phyloP scores from a whole-genome alignment of 2,797 vertebrate genomes.

The Pteropus rufus region DNA sequence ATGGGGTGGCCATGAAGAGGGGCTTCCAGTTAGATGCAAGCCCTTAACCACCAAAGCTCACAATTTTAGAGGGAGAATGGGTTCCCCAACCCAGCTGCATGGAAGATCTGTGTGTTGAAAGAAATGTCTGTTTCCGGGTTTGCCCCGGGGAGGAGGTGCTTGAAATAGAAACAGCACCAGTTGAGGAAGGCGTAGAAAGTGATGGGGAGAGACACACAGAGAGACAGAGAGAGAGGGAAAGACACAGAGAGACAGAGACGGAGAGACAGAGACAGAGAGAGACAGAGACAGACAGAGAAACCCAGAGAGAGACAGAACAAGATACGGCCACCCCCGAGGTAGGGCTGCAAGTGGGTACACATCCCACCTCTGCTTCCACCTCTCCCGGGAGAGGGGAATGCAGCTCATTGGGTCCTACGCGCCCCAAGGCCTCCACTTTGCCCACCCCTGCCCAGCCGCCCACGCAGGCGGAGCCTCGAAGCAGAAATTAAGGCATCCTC shows the following conservation, averaged over 20 bases:
- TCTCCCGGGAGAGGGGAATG: background rate
- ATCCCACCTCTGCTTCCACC: accelerated
- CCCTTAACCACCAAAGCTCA: background rate
- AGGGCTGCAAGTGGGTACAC: accelerated
- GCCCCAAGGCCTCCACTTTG: background rate
- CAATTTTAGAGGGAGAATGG: background rate
- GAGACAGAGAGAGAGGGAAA: background rate
- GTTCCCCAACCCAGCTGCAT: no score
- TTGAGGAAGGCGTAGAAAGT: background rate
- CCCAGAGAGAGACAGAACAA: background rate
- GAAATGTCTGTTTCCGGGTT: background rate
- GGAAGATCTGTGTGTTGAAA: background rate
- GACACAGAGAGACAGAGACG: background rate
- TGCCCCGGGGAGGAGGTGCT: background rate
- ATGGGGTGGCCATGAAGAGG: no score
- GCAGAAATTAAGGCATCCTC: background rate
- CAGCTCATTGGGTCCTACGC: accelerated
- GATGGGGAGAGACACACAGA: background rate
- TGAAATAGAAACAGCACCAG: background rate
- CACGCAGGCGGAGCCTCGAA: background rate
- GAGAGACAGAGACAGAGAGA: background rate
- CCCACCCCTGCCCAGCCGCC: background rate
- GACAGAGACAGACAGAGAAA: background rate
- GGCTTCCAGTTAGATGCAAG: background rate
- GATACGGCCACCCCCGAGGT: background rate